These are phyloP conservation scores for Australoheros scitulus DNA, from an alignment of 2,113 vertebrate genomes.

Conservation along the genomic window DNA sequence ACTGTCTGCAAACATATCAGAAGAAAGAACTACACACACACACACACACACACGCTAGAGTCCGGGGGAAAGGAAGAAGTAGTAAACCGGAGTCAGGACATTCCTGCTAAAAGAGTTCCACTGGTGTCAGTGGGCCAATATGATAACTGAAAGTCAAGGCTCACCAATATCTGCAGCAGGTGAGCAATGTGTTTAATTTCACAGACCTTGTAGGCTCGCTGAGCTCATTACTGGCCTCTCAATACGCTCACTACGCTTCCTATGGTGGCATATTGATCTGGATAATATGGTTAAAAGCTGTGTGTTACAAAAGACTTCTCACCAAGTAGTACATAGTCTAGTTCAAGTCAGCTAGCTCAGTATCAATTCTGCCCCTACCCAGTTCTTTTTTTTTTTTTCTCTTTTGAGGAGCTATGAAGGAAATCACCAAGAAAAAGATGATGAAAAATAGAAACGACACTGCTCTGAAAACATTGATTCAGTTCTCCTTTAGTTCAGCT, in stretches of 20 bases:
- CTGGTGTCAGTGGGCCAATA: constrained; percentile 34
- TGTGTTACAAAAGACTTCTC: constrained; percentile 63
- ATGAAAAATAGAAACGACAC: constrained; percentile 53
- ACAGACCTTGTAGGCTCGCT: constrained; percentile 56
- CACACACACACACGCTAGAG: not conserved
- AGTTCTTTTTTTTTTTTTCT: not conserved
- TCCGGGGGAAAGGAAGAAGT: constrained; percentile 18
- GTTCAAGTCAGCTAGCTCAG: not conserved
- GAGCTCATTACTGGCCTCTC: constrained; percentile 73
- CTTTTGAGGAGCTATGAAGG: constrained; percentile 26
- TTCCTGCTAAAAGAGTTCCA: constrained; percentile 48
- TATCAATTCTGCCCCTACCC: constrained; percentile 17
- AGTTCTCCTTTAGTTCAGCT: constrained; percentile 47
- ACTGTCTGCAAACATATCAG: constrained; percentile 3
- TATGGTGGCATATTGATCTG: constrained; percentile 70
- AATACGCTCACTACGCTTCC: constrained; percentile 63
- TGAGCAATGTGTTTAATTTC: constrained; percentile 79
- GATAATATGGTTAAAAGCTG: constrained; percentile 59
- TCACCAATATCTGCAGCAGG: constrained; percentile 57
- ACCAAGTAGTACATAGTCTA: constrained; percentile 24
- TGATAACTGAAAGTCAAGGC: constrained; percentile 61
- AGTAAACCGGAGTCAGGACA: constrained; percentile 39
- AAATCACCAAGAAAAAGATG: constrained; percentile 58
- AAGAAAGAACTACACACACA: constrained; percentile 12
- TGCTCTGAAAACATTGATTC: constrained; percentile 59